Conservation (phyloP, 2,113 vertebrate species). For the Megaptera novaeangliae region DNA sequence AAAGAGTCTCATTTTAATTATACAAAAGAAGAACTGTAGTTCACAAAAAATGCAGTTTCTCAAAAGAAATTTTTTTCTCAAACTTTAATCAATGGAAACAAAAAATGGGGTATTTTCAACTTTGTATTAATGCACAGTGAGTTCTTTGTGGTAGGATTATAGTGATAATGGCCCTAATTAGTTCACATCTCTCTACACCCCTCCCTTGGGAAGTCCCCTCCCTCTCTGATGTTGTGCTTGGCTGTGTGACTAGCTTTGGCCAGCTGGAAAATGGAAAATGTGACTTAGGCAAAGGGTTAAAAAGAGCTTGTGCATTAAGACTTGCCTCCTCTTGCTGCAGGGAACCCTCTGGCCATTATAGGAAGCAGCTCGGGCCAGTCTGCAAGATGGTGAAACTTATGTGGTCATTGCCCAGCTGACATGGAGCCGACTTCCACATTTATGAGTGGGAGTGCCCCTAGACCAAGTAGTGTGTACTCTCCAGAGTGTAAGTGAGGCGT, state of each 20-base stretch:
- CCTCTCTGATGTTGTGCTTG: neutral
- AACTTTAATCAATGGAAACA: neutral
- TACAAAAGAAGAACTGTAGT: neutral
- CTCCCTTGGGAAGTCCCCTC: neutral
- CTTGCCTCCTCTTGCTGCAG: neutral
- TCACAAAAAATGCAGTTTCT: neutral
- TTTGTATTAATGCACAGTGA: neutral
- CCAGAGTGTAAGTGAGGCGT: neutral
- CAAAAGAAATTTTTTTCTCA: neutral
- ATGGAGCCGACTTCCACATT: neutral
- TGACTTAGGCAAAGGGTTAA: neutral
- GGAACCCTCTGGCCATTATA: neutral
- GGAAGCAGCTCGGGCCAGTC: neutral
- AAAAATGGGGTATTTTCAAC: neutral
- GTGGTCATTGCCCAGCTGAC: neutral
- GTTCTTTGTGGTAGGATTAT: neutral
- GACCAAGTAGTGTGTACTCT: neutral
- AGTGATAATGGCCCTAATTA: neutral
- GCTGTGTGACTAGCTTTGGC: neutral
- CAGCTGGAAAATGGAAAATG: neutral
- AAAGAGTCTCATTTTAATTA: neutral
- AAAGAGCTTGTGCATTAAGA: neutral
- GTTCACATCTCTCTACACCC: neutral
- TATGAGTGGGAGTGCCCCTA: neutral
- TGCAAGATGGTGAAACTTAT: neutral